phyloP scores from a whole-genome alignment of 1,140 invertebrate genomes.

The Drosophila malerkotliana region DNA sequence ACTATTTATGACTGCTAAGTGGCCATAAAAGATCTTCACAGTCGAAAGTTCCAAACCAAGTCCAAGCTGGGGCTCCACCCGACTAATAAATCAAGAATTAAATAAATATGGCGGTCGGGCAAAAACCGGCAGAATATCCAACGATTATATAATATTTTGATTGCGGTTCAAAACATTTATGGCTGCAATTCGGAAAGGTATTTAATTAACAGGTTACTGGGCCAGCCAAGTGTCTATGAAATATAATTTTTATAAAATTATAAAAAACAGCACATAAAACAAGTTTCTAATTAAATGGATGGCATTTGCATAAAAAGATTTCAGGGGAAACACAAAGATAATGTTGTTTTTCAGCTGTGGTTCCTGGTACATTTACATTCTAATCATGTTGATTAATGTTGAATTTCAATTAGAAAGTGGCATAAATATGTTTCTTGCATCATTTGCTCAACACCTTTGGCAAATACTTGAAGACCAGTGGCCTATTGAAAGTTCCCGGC shows the following conservation, averaged over 20 bases:
- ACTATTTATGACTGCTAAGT: slow-evolving; percentile 50
- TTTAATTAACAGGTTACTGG: slow-evolving; percentile 51
- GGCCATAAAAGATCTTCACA: slow-evolving; percentile 46
- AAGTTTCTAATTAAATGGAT: slow-evolving; percentile 7
- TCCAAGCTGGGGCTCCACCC: slow-evolving; percentile 17
- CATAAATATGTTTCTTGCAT: slow-evolving; percentile 1
- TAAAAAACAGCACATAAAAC: slow-evolving; percentile 11
- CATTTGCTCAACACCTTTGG: slow-evolving; percentile 15
- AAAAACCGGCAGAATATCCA: slow-evolving; percentile 43
- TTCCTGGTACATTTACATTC: slow-evolving; percentile 13
- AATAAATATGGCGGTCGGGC: slow-evolving; percentile 9
- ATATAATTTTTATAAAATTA: slow-evolving; percentile 17
- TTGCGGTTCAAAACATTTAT: slow-evolving; percentile 16
- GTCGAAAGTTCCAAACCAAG: slow-evolving; percentile 25
- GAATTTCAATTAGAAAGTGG: slow-evolving; percentile 10
- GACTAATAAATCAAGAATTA: slow-evolving; percentile 41
- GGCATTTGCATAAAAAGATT: slow-evolving; percentile 19
- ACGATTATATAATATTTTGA: slow-evolving; percentile 36
- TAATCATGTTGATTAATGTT: background rate
- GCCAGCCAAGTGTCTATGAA: slow-evolving; percentile 10
- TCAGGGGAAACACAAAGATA: background rate
- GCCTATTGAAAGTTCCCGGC: slow-evolving; percentile 30
- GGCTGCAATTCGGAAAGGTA: slow-evolving; percentile 6
- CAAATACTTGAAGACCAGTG: background rate
- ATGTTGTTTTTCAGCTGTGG: background rate